Evolutionary conservation across 2,888 invertebrate genomes (phyloP), one percentile per base, ranked within the genome.

Genomic region (Acanthosepion pharaonis): DNA sequence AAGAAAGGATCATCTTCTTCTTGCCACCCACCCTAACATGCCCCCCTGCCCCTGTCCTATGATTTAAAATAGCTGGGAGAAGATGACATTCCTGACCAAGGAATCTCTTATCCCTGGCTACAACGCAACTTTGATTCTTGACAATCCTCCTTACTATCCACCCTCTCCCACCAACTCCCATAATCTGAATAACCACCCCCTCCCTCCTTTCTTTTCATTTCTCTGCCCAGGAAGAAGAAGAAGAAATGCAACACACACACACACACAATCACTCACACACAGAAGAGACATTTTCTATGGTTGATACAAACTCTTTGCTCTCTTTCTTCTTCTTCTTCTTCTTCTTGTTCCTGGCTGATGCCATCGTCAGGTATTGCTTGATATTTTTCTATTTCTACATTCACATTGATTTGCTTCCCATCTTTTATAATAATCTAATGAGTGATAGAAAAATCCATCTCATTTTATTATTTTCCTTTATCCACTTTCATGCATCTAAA

Each of bases 371-470:
- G 78, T 78, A 33, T 78, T 78, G 78, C 78, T 78, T 78, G 78
- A 78, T 78, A 78, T 78, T 78, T 78, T 78, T 78, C 78, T 78
- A 78, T 78, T 78, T 78, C n/a, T 78, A 78, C 78, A 33, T 78
- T 78, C 78, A 78, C 78, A n/a, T 78, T 78, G 78, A 78, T 78
- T 78, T 78, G 78, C n/a, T 78, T 78, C 78, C 18, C n/a, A 78
- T 78, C 78, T 78, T 78, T 78, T 78, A 33, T 78, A 78, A 78
- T 78, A 78, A 78, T 78, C 78, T 78, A 33, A 78, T 78, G 33
- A 78, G 78, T 78, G 78, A 78, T 78, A 78, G 78, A 78, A 78
- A 78, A 59, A 59, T 59, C 20, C 23, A 59, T n/a, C 1, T 59
- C 5, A 25, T 59, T 59, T 55, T 55, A 18, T 20, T 55, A 15